Conservation (phyloP, 2,797 vertebrate genomes). For the Pantherophis vulpinus region DNA sequence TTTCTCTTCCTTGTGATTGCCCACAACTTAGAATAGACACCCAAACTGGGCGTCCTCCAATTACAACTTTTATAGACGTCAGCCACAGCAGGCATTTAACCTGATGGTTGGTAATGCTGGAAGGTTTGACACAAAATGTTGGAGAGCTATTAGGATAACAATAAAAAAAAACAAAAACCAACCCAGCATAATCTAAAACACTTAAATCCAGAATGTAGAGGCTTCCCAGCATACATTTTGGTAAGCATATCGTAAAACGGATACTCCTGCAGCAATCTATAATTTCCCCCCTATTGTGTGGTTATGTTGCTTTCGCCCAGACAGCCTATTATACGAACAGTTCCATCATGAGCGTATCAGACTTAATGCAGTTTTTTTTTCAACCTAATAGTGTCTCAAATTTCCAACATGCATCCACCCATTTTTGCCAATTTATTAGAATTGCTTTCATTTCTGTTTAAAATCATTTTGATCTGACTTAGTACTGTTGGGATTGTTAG, state of each 20-base stretch:
- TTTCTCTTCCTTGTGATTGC: neutral
- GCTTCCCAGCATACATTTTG: neutral
- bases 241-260: neutral
- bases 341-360: neutral
- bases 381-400: neutral
- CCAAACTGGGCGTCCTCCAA: neutral
- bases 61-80: neutral
- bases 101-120: neutral
- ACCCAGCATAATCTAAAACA: neutral
- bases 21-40: neutral
- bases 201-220: neutral
- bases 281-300: neutral
- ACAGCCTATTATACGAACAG: neutral
- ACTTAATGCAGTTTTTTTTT: neutral
- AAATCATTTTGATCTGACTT: neutral
- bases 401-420: neutral
- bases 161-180: neutral
- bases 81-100: neutral
- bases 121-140: neutral
- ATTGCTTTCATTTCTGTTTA: neutral
- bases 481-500: neutral
- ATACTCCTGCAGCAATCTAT: neutral
- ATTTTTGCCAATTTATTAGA: neutral
- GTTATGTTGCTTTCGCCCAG: neutral
- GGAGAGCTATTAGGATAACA: neutral